Conservation (phyloP, 2,888 invertebrate genomes). For the Drosophila picticornis region DNA sequence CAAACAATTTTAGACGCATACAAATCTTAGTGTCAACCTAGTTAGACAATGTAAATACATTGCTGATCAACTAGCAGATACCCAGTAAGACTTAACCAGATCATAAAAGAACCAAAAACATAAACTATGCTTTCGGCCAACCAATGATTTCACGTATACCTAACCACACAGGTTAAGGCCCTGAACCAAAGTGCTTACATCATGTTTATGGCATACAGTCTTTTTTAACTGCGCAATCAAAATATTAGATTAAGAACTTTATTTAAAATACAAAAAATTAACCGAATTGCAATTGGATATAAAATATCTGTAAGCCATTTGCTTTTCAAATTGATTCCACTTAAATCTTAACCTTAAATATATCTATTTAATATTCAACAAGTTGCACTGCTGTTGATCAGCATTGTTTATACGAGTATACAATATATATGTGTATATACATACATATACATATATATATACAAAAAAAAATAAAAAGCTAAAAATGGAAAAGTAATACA, state of each 20-base stretch:
- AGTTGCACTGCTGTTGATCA: constrained; percentile 10
- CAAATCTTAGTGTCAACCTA: constrained; percentile 51
- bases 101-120: neutral
- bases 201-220: neutral
- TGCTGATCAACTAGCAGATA: constrained; percentile 30
- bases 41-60: constrained; percentile 49
- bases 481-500: constrained; percentile 24
- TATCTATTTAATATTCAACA: neutral
- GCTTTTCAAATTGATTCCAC: neutral
- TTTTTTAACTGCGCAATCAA: neutral
- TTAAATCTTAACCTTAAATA: neutral
- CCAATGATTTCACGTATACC: too few species aligned
- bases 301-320: neutral
- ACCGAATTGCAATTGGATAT: neutral
- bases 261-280: neutral
- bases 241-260: neutral
- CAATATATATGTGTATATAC: constrained; percentile 1
- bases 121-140: neutral
- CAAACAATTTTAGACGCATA: constrained; percentile 51
- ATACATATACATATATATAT: neutral
- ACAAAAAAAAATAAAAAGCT: constrained; percentile 17
- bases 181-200: too few species aligned
- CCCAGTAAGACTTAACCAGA: neutral
- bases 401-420: constrained; percentile 35
- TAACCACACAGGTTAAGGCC: neutral